Conservation (phyloP, 2,797 vertebrate genomes). For the Ctenopoma kingsleyae region DNA sequence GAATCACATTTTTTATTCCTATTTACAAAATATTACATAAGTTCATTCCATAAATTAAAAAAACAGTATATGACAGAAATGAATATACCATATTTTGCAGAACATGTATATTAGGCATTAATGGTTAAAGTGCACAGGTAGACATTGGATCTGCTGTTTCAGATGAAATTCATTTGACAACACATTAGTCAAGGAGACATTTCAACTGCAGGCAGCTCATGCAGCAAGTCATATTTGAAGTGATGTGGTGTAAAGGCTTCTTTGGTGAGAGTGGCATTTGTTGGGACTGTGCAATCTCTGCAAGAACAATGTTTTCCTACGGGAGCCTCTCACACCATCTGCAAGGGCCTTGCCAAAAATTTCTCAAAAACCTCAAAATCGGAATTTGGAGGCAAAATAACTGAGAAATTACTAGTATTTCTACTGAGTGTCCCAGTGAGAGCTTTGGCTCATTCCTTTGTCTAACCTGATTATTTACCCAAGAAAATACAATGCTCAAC, state of each 20-base stretch:
- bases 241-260: slow-evolving; percentile 59
- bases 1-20: slow-evolving; percentile 71
- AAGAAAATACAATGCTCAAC: slow-evolving; percentile 50
- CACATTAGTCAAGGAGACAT: slow-evolving; percentile 38
- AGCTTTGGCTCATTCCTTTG: slow-evolving; percentile 62
- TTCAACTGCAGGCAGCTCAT: slow-evolving; percentile 62
- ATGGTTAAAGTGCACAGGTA: slow-evolving; percentile 81
- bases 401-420: slow-evolving; percentile 44
- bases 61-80: slow-evolving; percentile 60
- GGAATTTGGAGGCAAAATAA: slow-evolving; percentile 14
- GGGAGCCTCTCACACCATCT: slow-evolving; percentile 43
- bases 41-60: slow-evolving; percentile 56
- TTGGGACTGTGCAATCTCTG: slow-evolving; percentile 29
- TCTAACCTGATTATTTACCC: slow-evolving; percentile 68
- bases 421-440: slow-evolving; percentile 55
- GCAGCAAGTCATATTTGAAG: slow-evolving; percentile 49
- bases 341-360: slow-evolving; percentile 25
- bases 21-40: slow-evolving; percentile 77
- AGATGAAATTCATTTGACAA: slow-evolving; percentile 55
- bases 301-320: slow-evolving; percentile 35
- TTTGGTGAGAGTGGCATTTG: slow-evolving; percentile 55
- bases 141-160: slow-evolving; percentile 71
- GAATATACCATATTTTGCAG: slow-evolving; percentile 46
- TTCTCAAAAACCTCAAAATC: slow-evolving; percentile 19
- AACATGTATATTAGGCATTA: slow-evolving; percentile 71